Evolutionary conservation across 2,888 invertebrate genomes (phyloP), one percentile per base, ranked within the genome.

Genomic region (Thumatha senex): DNA sequence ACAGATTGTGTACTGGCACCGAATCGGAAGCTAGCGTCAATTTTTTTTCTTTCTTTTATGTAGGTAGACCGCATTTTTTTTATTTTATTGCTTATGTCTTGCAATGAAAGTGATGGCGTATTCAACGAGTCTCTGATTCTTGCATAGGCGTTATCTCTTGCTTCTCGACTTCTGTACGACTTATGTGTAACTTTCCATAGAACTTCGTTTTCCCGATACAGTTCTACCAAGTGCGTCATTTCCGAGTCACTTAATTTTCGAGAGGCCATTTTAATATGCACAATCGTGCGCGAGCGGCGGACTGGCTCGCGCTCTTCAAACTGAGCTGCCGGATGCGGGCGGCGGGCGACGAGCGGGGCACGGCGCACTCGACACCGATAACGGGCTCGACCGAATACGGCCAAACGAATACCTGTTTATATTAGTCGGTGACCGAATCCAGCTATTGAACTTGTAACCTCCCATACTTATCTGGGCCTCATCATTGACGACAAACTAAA

Each of bases 131-230:
- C 45, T 53, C 53, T 53, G 48, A 48, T 53, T 53, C 45, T 53
- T 44, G 1, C 48, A 53, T 53, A 53, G 48, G 48, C 48, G 53
- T 53, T 48, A 53, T 45, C 45, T 53, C 48, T 53, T 4, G 53
- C 48, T 1, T 53, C 48, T 53, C 48, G 48, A 53, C 4, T 53
- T 48, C 41, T 53, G 48, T 53, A 48, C 48, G 38, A 45, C 45
- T 48, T 48, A 48, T 48, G 43, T 47, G 48, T 53, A 45, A 48
- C 41, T 4, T 53, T 53, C 48, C 53, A 53, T 48, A 48, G 48
- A 48, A 53, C 48, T 53, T 53, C 48, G 40, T 53, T 53, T 48
- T 53, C 53, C n/a, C n/a, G n/a, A n/a, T n/a, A n/a, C n/a, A n/a
- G n/a, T n/a, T n/a, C n/a, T n/a, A n/a, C n/a, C 48, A 53, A 44